Conservation (phyloP, 2,797 vertebrate species). For the Lagorchestes hirsutus region DNA sequence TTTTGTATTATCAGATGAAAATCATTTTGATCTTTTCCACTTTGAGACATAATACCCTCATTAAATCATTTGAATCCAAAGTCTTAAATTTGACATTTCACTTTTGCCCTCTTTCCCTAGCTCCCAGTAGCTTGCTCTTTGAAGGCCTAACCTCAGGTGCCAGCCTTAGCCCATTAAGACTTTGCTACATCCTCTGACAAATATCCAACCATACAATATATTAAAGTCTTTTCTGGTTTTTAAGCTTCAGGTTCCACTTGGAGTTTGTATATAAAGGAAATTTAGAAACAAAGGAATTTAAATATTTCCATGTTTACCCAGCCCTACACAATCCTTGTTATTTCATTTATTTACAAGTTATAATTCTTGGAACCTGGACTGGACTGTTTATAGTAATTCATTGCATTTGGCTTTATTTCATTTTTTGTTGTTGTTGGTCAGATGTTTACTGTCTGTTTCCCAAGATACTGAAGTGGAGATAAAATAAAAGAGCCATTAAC, state of each 20-base stretch:
- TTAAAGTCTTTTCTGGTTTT: conserved; percentile 71
- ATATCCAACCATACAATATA: conserved; percentile 44
- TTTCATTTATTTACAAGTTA: conserved; percentile 54
- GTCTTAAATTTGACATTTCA: conserved; percentile 40
- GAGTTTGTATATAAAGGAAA: conserved; percentile 68
- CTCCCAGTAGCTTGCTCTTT: conserved; percentile 67
- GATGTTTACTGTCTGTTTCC: conserved; percentile 54
- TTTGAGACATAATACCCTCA: conserved; percentile 28
- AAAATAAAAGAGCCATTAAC: background rate
- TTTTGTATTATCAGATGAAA: too few species aligned
- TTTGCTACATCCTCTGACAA: conserved; percentile 54
- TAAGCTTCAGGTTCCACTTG: conserved; percentile 72
- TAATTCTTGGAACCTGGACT: conserved; percentile 51
- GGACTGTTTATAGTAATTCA: conserved; percentile 63
- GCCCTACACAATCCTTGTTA: background rate
- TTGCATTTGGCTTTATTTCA: conserved; percentile 63
- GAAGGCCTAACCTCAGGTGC: conserved; percentile 63
- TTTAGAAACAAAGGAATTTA: conserved; percentile 72
- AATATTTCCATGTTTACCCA: conserved; percentile 74
- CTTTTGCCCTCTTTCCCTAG: conserved; percentile 56
- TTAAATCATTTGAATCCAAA: conserved; percentile 41
- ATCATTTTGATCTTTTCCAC: background rate
- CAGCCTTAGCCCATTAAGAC: conserved; percentile 55
- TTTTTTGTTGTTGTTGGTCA: conserved; percentile 47
- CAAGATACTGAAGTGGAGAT: conserved; percentile 35